phyloP scores from a whole-genome alignment of 2,797 vertebrate species.

The Zalophus californianus region DNA sequence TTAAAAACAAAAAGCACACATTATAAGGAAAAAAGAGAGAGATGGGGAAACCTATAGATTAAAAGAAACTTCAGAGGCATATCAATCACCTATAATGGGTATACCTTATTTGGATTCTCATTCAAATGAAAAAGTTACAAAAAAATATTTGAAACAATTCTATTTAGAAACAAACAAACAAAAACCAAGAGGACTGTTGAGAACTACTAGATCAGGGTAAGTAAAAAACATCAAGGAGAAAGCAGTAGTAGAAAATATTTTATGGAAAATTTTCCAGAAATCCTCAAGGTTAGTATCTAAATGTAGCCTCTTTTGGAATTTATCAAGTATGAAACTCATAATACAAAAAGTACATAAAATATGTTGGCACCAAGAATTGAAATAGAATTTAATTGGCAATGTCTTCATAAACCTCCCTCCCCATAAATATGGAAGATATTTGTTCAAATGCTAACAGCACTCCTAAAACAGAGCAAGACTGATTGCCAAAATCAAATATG shows the following conservation, averaged over 20 bases:
- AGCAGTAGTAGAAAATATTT: neutral
- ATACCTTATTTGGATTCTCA: slow-evolving; percentile 9
- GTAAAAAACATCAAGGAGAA: slow-evolving; percentile 44
- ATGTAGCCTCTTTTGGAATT: neutral
- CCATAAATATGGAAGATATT: slow-evolving; percentile 41
- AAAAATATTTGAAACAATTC: neutral
- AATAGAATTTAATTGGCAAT: slow-evolving; percentile 62
- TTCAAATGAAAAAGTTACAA: neutral
- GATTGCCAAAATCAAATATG: slow-evolving; percentile 59
- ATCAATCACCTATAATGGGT: neutral
- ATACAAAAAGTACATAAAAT: slow-evolving; percentile 57
- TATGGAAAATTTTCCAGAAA: slow-evolving; percentile 38
- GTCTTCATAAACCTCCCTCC: slow-evolving; percentile 58
- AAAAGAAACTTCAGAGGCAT: neutral
- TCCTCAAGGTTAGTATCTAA: neutral
- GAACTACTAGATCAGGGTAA: neutral
- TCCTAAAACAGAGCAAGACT: slow-evolving; percentile 54
- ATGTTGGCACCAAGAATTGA: slow-evolving; percentile 7
- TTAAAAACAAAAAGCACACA: neutral
- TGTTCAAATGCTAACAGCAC: slow-evolving; percentile 56
- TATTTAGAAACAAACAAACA: neutral
- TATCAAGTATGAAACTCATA: slow-evolving; percentile 50
- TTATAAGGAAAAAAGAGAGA: neutral
- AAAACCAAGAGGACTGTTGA: neutral
- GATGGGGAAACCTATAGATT: neutral